These are phyloP conservation scores for Xiphydria camelus DNA, from an alignment of 2,888 invertebrate species.

Conservation along the genomic window DNA sequence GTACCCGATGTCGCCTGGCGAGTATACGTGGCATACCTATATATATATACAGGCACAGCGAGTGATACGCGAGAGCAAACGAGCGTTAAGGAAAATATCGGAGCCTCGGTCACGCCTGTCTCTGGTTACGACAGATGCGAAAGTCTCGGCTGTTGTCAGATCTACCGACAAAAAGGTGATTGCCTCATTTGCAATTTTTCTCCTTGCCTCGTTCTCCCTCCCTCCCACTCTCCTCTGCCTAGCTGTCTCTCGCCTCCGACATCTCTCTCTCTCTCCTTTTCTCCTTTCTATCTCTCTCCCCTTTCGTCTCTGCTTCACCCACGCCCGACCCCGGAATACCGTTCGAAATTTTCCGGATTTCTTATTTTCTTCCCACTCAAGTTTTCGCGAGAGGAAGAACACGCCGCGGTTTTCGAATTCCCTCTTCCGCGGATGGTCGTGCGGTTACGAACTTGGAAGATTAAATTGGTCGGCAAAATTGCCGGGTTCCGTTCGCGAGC, in stretches of 20 bases:
- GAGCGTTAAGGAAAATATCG: constrained; percentile 31
- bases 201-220: neutral
- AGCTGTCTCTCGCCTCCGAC: constrained; percentile 13
- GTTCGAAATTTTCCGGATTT: neutral
- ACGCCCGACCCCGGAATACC: neutral
- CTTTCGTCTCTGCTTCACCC: no score
- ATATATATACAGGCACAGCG: no score
- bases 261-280: constrained; percentile 15
- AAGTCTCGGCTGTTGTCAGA: constrained; percentile 19
- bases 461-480: no score
- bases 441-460: no score
- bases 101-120: constrained; percentile 22
- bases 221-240: constrained; percentile 1
- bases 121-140: constrained; percentile 33
- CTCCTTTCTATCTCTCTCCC: no score
- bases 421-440: no score
- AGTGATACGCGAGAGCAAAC: no score
- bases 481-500: no score
- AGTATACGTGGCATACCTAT: no score
- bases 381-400: no score
- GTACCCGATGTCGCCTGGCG: no score
- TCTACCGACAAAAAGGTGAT: constrained; percentile 5
- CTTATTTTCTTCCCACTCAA: neutral
- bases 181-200: constrained; percentile 13
- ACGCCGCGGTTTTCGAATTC: no score